Evolutionary conservation across 2,888 invertebrate species (phyloP), one percentile per base, ranked within the genome.

Genomic region (Coleophora flavipennella): DNA sequence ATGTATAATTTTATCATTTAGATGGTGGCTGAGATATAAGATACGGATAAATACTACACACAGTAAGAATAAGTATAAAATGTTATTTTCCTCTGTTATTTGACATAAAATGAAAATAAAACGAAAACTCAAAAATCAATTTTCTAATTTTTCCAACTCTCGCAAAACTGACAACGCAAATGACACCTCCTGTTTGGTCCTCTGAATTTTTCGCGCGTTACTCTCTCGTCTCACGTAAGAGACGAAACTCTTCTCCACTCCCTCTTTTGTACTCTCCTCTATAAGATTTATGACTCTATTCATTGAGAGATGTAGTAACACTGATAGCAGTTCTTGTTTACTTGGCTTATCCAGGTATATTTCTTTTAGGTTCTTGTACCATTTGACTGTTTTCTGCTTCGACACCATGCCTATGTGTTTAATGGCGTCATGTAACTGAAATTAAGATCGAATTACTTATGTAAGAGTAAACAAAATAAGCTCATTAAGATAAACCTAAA

Each of bases 341-440:
- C 47, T 44, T 0, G 55, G 45, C 0, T 48, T 38, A 3, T 45
- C 46, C 1, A 80, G 25, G 36, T 70, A 75, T 1, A 75, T 28
- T 1, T 62, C 51, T 44, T 69, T 70, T 0, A 80, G 36, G 13
- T 75, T 71, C 6, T 50, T 11, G 8, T 56, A 71, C 78, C 76
- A 79, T 1, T 47, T 51, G 38, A 77, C 79, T 0, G 57, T 51
- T 1, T 50, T 59, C 40, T 58, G 73, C 14, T 50, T 64, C 0
- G 74, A 74, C 12, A 71, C 47, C 8, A 45, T 39, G 0, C 76
- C 59, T 41, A 80, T 65, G 11, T 67, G 50, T 36, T 62, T 71
- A 11, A 81, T 38, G 0, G 75, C 63, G 3, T 57, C 57, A 42
- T 83, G 78, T 0, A 83, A 38, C 83, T 83, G 63, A 35, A 71